Evolutionary conservation across 2,113 vertebrate species (phyloP), one percentile per base, ranked within the genome.

Genomic region (Acanthisitta chloris): DNA sequence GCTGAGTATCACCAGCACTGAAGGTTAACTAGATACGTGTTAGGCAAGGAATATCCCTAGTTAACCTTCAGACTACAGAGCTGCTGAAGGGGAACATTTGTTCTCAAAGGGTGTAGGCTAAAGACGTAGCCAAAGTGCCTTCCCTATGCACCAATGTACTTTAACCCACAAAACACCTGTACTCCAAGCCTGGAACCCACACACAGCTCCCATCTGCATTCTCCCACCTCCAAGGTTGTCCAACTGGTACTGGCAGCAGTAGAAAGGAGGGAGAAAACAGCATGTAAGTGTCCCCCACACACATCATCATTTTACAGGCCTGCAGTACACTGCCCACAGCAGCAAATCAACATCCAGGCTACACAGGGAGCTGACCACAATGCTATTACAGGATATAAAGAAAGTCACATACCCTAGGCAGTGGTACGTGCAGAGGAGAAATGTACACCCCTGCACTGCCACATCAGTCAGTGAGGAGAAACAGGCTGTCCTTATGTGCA

Each of bases 31-130:
- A 90, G 79, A 49, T 40, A 69, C 0, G 4, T 1, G 0, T 77
- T 62, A 55, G 70, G 82, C 1, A 31, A 83, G 64, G 70, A 90
- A 90, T 48, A 86, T 88, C 52, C 21, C 74, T 34, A 38, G 67
- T 73, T 88, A 95, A 92, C 46, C 88, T 95, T 90, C 88, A 86
- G 72, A 88, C 80, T 81, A 49, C 10, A 15, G 46, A 62, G 55
- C 24, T 10, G 4, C 36, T 59, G 24, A 74, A 82, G 33, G 29
- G 26, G 49, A 93, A 73, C 59, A 3, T 55, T 59, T 83, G 24
- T 13, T 88, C 80, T 83, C 59, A 33, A 69, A 54, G 33, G 38
- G 25, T 69, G 31, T 26, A 83, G 71, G 86, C 38, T 95, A 16
- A 79, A 91, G 62, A 43, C 36, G 46, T 5, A 90, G 49, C 46